Conservation (phyloP, 2,113 vertebrate species). For the Sciurus niger region DNA sequence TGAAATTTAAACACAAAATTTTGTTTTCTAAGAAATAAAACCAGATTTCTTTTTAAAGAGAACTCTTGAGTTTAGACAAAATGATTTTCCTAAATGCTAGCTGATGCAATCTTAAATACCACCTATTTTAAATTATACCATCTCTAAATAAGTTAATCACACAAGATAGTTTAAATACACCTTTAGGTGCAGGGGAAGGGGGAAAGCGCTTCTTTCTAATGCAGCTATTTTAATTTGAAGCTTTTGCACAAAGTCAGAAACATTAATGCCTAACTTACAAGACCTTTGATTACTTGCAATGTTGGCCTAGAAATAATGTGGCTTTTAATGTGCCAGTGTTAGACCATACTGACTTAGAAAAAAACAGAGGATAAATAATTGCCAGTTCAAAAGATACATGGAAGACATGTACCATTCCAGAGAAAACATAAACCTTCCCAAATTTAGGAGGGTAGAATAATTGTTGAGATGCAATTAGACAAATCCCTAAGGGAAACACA, state of each 20-base stretch:
- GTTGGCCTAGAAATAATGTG: conserved; percentile 68
- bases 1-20: conserved; percentile 78
- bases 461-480: background rate
- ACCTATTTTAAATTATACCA: conserved; percentile 80
- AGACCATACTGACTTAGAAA: conserved; percentile 70
- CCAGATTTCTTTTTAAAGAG: conserved; percentile 74
- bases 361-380: conserved; percentile 55
- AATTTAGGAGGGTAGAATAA: conserved; percentile 72
- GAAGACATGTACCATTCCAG: conserved; percentile 72
- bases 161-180: conserved; percentile 78
- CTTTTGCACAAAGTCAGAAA: conserved; percentile 75
- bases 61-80: conserved; percentile 80
- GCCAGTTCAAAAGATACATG: conserved; percentile 72
- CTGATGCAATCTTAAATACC: conserved; percentile 73
- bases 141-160: conserved; percentile 83
- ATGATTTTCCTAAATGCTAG: conserved; percentile 69
- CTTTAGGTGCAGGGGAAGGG: conserved; percentile 11
- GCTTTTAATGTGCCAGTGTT: conserved; percentile 78
- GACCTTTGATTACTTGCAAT: conserved; percentile 63
- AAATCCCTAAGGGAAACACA: conserved; percentile 16
- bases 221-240: conserved; percentile 59
- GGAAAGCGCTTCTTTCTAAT: conserved; percentile 43
- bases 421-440: conserved; percentile 3
- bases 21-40: conserved; percentile 72
- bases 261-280: conserved; percentile 66